A percentile compares a stretch with the other conserved stretches of the same genome.
Evolutionary conservation across 2,797 vertebrate species (phyloP).

Genomic region (Pantherophis alleghaniensis): DNA sequence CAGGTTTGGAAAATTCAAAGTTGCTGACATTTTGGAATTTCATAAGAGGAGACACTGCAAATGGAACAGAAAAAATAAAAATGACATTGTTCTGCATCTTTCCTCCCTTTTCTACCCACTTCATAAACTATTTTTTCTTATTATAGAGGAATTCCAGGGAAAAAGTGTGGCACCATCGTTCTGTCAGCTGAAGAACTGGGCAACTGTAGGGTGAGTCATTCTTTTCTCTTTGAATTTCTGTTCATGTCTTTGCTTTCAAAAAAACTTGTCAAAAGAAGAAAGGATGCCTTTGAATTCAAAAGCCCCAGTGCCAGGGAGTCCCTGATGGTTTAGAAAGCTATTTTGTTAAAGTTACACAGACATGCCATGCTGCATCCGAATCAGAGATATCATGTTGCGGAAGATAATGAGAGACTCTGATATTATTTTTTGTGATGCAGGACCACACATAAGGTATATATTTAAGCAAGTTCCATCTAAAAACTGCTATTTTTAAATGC

Average conservation of each 20-base stretch:
- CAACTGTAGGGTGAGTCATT: constrained; percentile 87
- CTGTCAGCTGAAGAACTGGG: constrained; percentile 90
- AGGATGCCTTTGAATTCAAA: not conserved
- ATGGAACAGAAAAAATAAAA: not conserved
- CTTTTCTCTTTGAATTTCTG: not conserved
- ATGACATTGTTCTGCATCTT: not conserved
- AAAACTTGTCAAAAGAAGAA: not conserved
- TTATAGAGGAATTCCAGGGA: constrained; percentile 85
- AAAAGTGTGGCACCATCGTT: constrained; percentile 91
- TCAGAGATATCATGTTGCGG: not conserved
- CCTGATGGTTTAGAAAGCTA: not conserved
- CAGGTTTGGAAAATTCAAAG: not conserved
- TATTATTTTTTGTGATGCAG: not conserved
- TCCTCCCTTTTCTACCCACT: not conserved
- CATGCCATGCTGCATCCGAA: not conserved
- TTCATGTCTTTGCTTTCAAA: not conserved
- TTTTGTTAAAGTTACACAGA: not conserved
- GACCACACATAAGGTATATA: not conserved
- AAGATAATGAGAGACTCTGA: not conserved
- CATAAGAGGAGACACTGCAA: not conserved
- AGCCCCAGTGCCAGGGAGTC: not conserved
- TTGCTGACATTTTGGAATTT: not conserved
- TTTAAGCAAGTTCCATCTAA: not conserved
- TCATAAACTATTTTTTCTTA: constrained; percentile 30
- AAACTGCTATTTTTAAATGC: not conserved